phyloP scores from a whole-genome alignment of 2,888 invertebrate genomes.

The Gortyna flavago region DNA sequence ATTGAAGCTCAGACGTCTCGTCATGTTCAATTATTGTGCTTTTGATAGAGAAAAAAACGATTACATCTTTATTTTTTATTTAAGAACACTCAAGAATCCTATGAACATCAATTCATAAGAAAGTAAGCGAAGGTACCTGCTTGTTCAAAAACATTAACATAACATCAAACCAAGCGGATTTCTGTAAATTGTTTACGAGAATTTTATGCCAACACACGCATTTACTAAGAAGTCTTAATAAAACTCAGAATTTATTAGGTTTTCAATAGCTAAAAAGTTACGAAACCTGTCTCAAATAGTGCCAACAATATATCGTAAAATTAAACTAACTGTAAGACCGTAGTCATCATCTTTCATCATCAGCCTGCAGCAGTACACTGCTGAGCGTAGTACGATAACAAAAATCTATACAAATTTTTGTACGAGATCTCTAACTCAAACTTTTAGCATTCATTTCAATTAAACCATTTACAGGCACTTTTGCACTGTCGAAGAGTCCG shows the following conservation, averaged over 20 bases:
- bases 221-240: neutral
- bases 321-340: neutral
- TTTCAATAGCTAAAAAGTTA: neutral
- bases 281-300: neutral
- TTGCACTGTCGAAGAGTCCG: neutral
- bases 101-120: neutral
- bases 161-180: neutral
- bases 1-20: neutral
- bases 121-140: neutral
- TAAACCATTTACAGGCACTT: neutral
- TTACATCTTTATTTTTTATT: neutral
- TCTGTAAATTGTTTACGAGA: neutral
- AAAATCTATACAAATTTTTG: neutral
- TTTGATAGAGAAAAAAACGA: neutral
- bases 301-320: neutral
- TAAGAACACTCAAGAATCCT: too few species aligned
- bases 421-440: neutral
- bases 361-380: too few species aligned
- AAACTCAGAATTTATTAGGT: slow-evolving; percentile 4
- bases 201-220: slow-evolving; percentile 19
- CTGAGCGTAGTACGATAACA: too few species aligned
- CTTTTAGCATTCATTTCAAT: neutral
- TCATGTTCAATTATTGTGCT: too few species aligned
- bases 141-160: slow-evolving; percentile 1
- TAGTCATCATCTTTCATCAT: too few species aligned